phyloP scores from a whole-genome alignment of 2,113 vertebrate genomes.

The Chloropsis cyanopogon region DNA sequence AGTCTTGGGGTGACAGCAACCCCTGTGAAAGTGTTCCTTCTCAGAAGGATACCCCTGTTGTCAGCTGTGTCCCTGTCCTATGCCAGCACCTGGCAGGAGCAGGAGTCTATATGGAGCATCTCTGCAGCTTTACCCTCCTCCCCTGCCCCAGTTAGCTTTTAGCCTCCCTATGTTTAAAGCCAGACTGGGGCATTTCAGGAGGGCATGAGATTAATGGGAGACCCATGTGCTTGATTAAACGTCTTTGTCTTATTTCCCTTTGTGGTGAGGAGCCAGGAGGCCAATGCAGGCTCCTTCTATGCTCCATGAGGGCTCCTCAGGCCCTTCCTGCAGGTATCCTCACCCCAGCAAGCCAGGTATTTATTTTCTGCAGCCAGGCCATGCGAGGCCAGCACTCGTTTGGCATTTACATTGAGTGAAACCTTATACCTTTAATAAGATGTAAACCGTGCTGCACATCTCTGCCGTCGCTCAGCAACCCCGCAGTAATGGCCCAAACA shows the following conservation, averaged over 20 bases:
- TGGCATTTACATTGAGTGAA: constrained; percentile 60
- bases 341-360: neutral
- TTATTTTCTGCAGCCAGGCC: neutral
- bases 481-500: constrained; percentile 46
- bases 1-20: neutral
- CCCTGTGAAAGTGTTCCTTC: rapidly evolving
- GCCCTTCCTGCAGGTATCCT: neutral
- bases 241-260: neutral
- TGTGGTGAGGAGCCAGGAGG: rapidly evolving
- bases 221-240: neutral
- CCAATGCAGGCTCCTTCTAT: neutral
- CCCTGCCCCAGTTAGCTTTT: neutral
- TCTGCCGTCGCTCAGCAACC: constrained; percentile 55
- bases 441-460: constrained; percentile 47
- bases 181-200: neutral
- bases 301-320: neutral
- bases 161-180: neutral
- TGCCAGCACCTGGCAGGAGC: neutral
- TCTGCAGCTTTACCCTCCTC: neutral
- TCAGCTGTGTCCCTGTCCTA: neutral
- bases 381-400: neutral
- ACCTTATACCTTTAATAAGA: constrained; percentile 67
- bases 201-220: neutral
- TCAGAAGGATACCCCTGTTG: neutral
- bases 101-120: neutral